Evolutionary conservation across 1,140 invertebrate species (phyloP).

Genomic region (Coelopa frigida): DNA sequence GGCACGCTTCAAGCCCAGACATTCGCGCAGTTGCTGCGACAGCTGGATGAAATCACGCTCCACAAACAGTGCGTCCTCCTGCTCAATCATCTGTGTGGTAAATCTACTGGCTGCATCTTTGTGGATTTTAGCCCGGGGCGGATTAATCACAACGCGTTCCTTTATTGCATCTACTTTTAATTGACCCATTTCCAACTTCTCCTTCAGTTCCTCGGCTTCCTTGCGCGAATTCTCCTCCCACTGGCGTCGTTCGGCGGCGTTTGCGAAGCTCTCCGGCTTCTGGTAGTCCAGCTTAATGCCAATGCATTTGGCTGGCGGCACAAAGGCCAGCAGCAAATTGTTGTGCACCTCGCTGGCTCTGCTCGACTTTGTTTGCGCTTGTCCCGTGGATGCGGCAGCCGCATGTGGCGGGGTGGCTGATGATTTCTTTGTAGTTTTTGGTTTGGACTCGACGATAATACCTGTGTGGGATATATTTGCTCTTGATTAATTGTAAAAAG

Average conservation of each 20-base stretch:
- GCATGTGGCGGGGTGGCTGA: slow-evolving; percentile 28
- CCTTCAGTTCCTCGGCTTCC: slow-evolving; percentile 47
- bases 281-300: slow-evolving; percentile 52
- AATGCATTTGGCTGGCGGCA: slow-evolving; percentile 51
- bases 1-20: slow-evolving; percentile 56
- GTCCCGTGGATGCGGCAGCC: slow-evolving; percentile 23
- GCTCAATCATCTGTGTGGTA: slow-evolving; percentile 24
- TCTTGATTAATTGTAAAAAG: too few species aligned
- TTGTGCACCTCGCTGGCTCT: slow-evolving; percentile 14
- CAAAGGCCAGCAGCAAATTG: slow-evolving; percentile 49
- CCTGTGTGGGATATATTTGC: too few species aligned
- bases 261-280: slow-evolving; percentile 47
- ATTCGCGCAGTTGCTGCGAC: slow-evolving; percentile 66
- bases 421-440: slow-evolving; percentile 19
- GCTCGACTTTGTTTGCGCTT: not conserved
- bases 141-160: slow-evolving; percentile 52
- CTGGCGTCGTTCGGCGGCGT: slow-evolving; percentile 47
- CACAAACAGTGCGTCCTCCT: slow-evolving; percentile 34
- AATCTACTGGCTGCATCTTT: slow-evolving; percentile 6
- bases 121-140: slow-evolving; percentile 6
- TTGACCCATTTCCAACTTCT: slow-evolving; percentile 51
- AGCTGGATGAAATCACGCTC: slow-evolving; percentile 60
- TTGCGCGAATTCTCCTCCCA: slow-evolving; percentile 55
- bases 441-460: slow-evolving; percentile 3
- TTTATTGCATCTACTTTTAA: slow-evolving; percentile 52